A percentile compares a stretch with the other conserved stretches of the same genome.
These are phyloP conservation scores for Diorhabda sublineata DNA, from an alignment of 1,140 invertebrate genomes.

Conservation along the genomic window DNA sequence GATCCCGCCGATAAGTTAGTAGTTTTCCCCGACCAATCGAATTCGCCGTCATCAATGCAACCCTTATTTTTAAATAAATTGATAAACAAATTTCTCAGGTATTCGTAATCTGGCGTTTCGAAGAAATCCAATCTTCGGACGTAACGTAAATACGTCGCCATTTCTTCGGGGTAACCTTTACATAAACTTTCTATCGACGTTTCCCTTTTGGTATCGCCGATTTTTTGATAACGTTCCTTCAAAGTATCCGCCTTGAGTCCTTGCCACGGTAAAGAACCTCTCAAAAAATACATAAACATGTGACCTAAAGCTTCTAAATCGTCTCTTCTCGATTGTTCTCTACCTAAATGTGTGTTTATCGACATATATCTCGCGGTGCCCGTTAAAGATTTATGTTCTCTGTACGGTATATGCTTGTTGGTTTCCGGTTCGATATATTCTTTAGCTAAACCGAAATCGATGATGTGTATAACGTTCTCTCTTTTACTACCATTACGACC, in stretches of 20 bases:
- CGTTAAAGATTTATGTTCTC: conserved; percentile 98
- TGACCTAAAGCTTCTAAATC: conserved; percentile 98
- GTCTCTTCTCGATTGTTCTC: conserved; percentile 98
- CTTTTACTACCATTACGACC: conserved; percentile 95
- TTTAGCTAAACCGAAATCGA: conserved; percentile 99
- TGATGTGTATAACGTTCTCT: conserved; percentile 99
- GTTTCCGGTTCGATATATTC: conserved; percentile 99
- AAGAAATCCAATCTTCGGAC: conserved; percentile 97
- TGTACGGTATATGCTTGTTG: conserved; percentile 99
- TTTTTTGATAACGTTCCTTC: conserved; percentile 99
- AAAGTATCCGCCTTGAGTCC: conserved; percentile 98
- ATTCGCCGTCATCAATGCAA: conserved; percentile 90
- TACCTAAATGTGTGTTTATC: conserved; percentile 99
- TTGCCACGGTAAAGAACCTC: conserved; percentile 98
- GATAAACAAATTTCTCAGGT: conserved; percentile 90
- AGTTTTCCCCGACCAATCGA: conserved; percentile 96
- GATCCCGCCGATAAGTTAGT: conserved; percentile 56
- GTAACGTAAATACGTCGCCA: conserved; percentile 96
- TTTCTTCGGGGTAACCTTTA: conserved; percentile 94
- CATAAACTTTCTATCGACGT: conserved; percentile 96
- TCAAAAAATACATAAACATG: conserved; percentile 99
- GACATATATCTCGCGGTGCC: conserved; percentile 98
- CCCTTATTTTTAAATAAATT: conserved; percentile 90
- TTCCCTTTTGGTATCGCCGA: conserved; percentile 96
- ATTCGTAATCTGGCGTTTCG: conserved; percentile 99